These are phyloP conservation scores for Parazoanthus swiftii DNA, from an alignment of 92 coral and sea anemone species.

Conservation along the genomic window DNA sequence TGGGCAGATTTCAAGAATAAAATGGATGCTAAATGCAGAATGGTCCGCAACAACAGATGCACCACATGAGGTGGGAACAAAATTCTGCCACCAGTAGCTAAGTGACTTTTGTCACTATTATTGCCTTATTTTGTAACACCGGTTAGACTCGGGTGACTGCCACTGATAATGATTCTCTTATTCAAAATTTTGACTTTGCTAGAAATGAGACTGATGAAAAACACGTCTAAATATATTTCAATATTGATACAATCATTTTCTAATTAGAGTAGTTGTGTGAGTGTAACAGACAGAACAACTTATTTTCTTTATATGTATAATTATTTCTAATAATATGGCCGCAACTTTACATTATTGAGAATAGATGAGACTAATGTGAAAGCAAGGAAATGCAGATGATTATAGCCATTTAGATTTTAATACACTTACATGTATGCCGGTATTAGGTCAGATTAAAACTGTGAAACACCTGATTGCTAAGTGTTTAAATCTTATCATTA, in stretches of 20 bases:
- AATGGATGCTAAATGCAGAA: conserved; percentile 24
- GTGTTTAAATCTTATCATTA: no score
- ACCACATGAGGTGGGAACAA: background rate
- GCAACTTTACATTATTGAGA: no score
- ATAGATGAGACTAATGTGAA: no score
- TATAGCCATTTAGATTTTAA: no score
- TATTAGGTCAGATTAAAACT: no score
- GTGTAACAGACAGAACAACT: background rate
- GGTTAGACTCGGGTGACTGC: background rate
- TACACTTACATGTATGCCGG: no score
- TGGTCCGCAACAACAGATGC: conserved; percentile 37
- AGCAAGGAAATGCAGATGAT: no score
- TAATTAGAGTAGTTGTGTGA: background rate
- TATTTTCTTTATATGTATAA: no score
- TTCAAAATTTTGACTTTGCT: no score
- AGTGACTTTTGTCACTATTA: background rate
- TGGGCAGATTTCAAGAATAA: conserved; percentile 22
- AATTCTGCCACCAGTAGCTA: background rate
- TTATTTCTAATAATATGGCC: no score
- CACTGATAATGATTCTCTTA: no score
- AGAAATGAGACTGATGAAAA: background rate
- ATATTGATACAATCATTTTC: background rate
- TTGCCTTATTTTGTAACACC: background rate
- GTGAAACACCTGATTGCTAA: no score
- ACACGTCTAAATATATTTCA: background rate